Base-by-base conservation (phyloP, 2,888 invertebrate species). In the Lampropteryx suffumata region DNA sequence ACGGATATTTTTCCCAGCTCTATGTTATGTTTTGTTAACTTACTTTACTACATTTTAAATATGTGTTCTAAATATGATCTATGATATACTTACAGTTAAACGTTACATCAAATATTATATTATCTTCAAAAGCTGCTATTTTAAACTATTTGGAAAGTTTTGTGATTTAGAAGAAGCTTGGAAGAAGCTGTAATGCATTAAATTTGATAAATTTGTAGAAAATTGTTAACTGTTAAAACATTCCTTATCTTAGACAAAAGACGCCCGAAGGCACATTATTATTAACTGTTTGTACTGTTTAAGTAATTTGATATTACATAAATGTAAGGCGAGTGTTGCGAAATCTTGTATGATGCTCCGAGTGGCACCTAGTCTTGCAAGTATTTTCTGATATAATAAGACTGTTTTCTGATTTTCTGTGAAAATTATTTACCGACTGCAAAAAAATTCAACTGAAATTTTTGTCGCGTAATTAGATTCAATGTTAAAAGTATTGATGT, bases 361-460 rank as follows among this genome's bases (percentile, higher is more conserved):
- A 76, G 75, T 74, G 79, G 69, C 67, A 62, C 65, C 82, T 81
- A 80, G 80, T 79, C 81, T 76, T 74, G 73, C 64, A 71, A 76
- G 74, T 80, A 78, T 71, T 75, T 76, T 78, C 72, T 73, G 59
- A 72, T 72, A 51, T 69, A 71, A 79, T 72, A 83, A 87, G 87
- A 87, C 86, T 87, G 87, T 78, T 76, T 69, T 70, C 49, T 69
- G 66, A 70, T 73, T 75, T 72, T 71, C 66, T 71, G 62, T 70
- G 64, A 67, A 66, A 68, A 65, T 65, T 59, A 57, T 57, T 52
- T 46, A 30, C 41, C 1, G 64, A 59, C 61, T 66, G 57, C 66
- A 67, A 57, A 59, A 59, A 58, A 17, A 17, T 44, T 48, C 30
- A 29, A 52, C 44, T 40, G 44, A 50, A 55, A 50, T 42, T 51